Conservation (phyloP, 2,797 vertebrate species). For the Poeciliopsis gracilis region DNA sequence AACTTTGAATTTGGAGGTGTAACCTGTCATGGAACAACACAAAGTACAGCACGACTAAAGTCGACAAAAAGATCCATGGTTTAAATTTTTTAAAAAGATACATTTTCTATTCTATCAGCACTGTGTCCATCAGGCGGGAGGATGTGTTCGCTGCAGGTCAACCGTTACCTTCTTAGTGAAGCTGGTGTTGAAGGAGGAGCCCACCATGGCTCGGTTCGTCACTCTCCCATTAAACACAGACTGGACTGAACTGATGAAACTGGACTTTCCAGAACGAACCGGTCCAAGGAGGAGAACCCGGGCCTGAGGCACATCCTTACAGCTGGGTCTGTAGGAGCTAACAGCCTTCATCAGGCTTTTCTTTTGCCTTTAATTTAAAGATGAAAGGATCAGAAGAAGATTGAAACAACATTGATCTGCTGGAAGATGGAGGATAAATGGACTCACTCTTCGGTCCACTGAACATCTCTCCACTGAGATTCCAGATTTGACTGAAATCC, state of each 20-base stretch:
- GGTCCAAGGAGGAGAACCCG: slow-evolving; percentile 79
- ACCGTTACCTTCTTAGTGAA: slow-evolving; percentile 78
- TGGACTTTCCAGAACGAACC: slow-evolving; percentile 78
- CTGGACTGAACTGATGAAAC: slow-evolving; percentile 80
- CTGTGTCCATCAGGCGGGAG: too few relatives aligned
- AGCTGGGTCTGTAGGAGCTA: slow-evolving; percentile 60
- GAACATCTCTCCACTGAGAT: slow-evolving; percentile 59
- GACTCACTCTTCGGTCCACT: slow-evolving; percentile 76
- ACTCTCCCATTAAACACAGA: slow-evolving; percentile 76
- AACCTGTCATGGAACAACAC: not conserved
- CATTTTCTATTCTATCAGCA: too few relatives aligned
- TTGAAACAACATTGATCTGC: not conserved
- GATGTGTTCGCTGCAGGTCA: not conserved
- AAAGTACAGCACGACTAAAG: not conserved
- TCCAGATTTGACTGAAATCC: not conserved
- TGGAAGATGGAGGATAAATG: not conserved
- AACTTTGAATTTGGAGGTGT: not conserved
- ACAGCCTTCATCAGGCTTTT: slow-evolving; percentile 61
- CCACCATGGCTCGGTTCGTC: slow-evolving; percentile 78
- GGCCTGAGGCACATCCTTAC: slow-evolving; percentile 43
- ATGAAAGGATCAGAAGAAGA: not conserved
- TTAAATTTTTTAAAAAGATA: not conserved
- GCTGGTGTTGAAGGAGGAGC: slow-evolving; percentile 61
- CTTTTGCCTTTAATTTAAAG: slow-evolving; percentile 46
- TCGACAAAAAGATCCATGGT: not conserved